Evolutionary conservation across 2,113 vertebrate genomes (phyloP), one percentile per base, ranked within the genome.

Genomic region (Podarcis muralis): DNA sequence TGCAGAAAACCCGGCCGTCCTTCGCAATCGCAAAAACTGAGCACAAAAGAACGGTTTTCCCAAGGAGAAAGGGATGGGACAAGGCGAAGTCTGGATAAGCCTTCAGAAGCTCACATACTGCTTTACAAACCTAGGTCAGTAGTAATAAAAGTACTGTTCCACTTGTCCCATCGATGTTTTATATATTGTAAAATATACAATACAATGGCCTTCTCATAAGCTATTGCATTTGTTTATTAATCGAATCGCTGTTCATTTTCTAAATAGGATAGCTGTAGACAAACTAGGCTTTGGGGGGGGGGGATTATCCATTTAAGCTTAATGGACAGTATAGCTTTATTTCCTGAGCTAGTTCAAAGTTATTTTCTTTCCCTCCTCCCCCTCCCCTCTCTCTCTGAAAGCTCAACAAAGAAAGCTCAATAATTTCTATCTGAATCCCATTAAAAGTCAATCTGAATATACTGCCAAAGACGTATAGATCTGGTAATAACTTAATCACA

Each of bases 401-500:
- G 40, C 23, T 83, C 85, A 92, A 84, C 71, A 82, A 9, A 53
- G 72, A 53, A 84, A 80, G 23, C 65, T 57, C 85, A 87, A 7
- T 72, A 80, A 65, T 91, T 89, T 32, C 59, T 68, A 53, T 78
- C 72, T 83, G 80, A 68, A 77, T 53, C 72, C 81, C 72, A 88
- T 88, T 83, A 83, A 88, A 87, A 87, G 83, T 80, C 75, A 48
- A 84, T 84, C 53, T 65, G 37, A 87, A 80, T 65, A 65, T 76
- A 59, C 30, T 65, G 65, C 66, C 75, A 72, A 83, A 66, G 75
- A 72, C 37, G n/a, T 84, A 72, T 78, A 65, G 81, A 88, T 88
- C 40, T 78, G 72, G 87, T 78, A 88, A 77, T 77, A 78, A 77
- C 72, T 66, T 83, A 66, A 88, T 88, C 71, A 83, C 62, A 88